These are phyloP conservation scores for Drosophila neocordata DNA, from an alignment of 1,140 invertebrate species.

Conservation along the genomic window DNA sequence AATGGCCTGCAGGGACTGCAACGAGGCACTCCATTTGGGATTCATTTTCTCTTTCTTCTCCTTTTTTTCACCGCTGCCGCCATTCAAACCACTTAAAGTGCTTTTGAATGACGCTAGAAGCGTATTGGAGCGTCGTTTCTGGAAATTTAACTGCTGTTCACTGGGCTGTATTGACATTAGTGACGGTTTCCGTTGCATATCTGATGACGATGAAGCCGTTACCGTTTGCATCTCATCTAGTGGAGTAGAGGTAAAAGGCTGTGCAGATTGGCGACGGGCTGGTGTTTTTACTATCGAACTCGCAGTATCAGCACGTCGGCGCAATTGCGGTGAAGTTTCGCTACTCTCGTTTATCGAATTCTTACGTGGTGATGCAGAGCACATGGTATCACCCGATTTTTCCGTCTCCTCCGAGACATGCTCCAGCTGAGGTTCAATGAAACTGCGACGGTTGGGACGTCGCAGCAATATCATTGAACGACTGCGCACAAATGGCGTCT, in stretches of 20 bases:
- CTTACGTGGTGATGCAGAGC: conserved; percentile 68
- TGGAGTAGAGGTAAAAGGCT: conserved; percentile 59
- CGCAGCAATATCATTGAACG: conserved; percentile 78
- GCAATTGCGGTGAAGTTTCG: conserved; percentile 37
- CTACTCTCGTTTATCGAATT: conserved; percentile 59
- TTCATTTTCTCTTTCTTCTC: conserved; percentile 78
- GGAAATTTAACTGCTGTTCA: conserved; percentile 66
- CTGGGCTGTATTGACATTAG: conserved; percentile 39
- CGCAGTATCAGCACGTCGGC: conserved; percentile 38
- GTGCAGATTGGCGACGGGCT: conserved; percentile 50
- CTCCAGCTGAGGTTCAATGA: conserved; percentile 79
- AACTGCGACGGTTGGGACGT: conserved; percentile 68
- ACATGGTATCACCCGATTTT: conserved; percentile 63
- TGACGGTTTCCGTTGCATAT: conserved; percentile 50
- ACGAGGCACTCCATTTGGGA: conserved; percentile 80
- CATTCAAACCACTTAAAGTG: conserved; percentile 50
- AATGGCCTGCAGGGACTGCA: conserved; percentile 80
- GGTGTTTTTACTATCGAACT: conserved; percentile 46
- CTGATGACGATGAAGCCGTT: not conserved
- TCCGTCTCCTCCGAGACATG: conserved; percentile 76
- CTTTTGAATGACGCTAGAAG: conserved; percentile 71
- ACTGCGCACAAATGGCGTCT: conserved; percentile 71
- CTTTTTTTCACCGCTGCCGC: conserved; percentile 11
- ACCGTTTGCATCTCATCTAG: conserved; percentile 34
- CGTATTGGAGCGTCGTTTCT: conserved; percentile 72